Evolutionary conservation across 1,140 invertebrate species (phyloP), one percentile per base, ranked within the genome.

Genomic region (Teleogryllus occipitalis): DNA sequence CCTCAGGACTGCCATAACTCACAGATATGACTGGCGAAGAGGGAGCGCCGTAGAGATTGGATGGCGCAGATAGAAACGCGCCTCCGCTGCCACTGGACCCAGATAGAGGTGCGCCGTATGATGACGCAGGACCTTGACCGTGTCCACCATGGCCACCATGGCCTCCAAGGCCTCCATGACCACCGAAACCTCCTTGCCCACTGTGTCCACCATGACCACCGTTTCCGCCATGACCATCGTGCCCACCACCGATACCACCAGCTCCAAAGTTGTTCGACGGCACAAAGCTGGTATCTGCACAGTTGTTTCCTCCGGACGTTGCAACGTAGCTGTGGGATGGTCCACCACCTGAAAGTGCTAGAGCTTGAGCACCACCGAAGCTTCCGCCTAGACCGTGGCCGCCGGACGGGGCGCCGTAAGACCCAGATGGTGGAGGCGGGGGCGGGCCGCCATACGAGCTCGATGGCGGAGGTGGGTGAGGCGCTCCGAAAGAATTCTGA

Each of bases 261-360:
- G 76, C 47, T 39, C 79, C 79, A 22, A 80, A 75, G 10, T 46
- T 46, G 72, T 65, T 76, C 7, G 79, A 80, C n/a, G 79, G 79
- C 10, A 80, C 79, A 47, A 80, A 80, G 49, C 76, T 80, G 15
- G 79, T 80, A 14, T 74, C 79, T 6, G 73, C 79, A 80, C 79
- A 80, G 47, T 76, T 80, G 47, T 80, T 47, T 8, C 54, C 49
- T 7, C 18, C 14, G 8, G 48, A 14, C 8, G 79, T 10, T 39
- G 79, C 79, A 10, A 74, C 79, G 27, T 80, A 80, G 12, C 22
- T 80, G n/a, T 80, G 73, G 22, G 48, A 7, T 22, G 27, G 48
- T 7, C 21, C 79, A 46, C 65, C 22, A 8, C 79, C 79, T 47
- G 75, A 76, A 7, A 47, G n/a, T 12, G 48, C 74, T 18, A 75